Conservation (phyloP, 2,888 invertebrate genomes). For the Erebia ligea region DNA sequence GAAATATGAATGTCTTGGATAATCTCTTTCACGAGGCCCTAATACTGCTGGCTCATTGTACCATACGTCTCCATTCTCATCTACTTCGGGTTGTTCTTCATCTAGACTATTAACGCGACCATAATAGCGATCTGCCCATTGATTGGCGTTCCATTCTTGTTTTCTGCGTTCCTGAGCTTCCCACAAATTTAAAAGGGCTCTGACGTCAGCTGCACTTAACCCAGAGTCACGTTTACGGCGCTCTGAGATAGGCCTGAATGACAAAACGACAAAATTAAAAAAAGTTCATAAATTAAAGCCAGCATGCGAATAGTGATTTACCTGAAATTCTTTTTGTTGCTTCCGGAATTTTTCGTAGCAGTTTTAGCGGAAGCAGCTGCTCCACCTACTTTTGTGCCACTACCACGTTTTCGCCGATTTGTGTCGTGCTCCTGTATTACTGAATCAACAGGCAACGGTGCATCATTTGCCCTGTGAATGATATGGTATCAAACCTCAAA, state of each 20-base stretch:
- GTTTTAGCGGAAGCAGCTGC: slow-evolving; percentile 77
- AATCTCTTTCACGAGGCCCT: slow-evolving; percentile 67
- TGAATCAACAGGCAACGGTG: slow-evolving; percentile 64
- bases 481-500: background rate
- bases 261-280: slow-evolving; percentile 6
- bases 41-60: slow-evolving; percentile 83
- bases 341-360: slow-evolving; percentile 74
- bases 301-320: slow-evolving; percentile 39
- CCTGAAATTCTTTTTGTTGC: slow-evolving; percentile 78
- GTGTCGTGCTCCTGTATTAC: slow-evolving; percentile 63
- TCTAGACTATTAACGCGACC: slow-evolving; percentile 68
- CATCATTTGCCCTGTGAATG: slow-evolving; percentile 62
- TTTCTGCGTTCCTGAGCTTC: slow-evolving; percentile 83
- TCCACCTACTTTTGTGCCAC: slow-evolving; percentile 74
- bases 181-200: slow-evolving; percentile 84
- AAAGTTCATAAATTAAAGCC: background rate
- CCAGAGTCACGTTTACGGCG: slow-evolving; percentile 85
- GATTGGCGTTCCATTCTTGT: slow-evolving; percentile 76
- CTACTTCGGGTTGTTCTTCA: slow-evolving; percentile 77
- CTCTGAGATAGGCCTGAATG: slow-evolving; percentile 66
- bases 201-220: slow-evolving; percentile 84
- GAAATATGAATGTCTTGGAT: slow-evolving; percentile 73
- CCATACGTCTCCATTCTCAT: slow-evolving; percentile 83
- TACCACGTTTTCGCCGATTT: slow-evolving; percentile 71
- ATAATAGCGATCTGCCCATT: slow-evolving; percentile 71